Conservation (phyloP, 2,113 vertebrate species). For the Diphyllodes magnificus region DNA sequence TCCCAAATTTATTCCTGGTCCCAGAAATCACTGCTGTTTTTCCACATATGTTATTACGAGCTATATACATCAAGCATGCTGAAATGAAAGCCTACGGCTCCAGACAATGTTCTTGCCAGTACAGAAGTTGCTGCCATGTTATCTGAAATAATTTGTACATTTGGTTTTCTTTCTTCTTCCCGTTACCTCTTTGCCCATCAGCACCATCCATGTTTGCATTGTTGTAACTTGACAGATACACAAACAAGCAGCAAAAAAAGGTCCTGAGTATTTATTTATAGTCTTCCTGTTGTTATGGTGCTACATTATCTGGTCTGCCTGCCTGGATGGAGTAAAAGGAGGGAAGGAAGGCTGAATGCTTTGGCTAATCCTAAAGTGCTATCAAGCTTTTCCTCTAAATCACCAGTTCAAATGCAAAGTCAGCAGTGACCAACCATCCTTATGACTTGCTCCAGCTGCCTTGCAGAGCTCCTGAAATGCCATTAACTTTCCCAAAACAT, state of each 20-base stretch:
- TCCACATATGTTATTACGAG: background rate
- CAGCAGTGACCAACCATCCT: background rate
- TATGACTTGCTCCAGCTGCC: background rate
- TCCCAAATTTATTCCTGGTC: constrained; percentile 23
- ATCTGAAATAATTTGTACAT: background rate
- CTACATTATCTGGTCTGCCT: background rate
- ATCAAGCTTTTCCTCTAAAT: background rate
- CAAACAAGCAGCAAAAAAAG: background rate
- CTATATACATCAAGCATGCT: background rate
- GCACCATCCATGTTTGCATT: background rate
- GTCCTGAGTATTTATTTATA: constrained; percentile 7
- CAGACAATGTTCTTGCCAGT: background rate
- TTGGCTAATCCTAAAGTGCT: background rate
- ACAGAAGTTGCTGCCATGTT: background rate
- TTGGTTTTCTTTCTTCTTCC: constrained; percentile 18
- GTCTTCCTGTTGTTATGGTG: background rate
- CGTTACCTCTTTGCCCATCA: background rate
- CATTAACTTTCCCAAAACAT: background rate
- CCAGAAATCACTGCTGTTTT: constrained; percentile 21
- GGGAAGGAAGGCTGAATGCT: background rate
- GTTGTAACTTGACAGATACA: background rate
- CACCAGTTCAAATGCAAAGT: background rate
- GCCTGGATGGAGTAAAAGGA: background rate
- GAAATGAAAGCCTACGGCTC: constrained; percentile 8
- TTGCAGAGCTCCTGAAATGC: background rate